These are phyloP conservation scores for Hetaerina titia DNA, from an alignment of 2,888 invertebrate genomes.

Conservation along the genomic window DNA sequence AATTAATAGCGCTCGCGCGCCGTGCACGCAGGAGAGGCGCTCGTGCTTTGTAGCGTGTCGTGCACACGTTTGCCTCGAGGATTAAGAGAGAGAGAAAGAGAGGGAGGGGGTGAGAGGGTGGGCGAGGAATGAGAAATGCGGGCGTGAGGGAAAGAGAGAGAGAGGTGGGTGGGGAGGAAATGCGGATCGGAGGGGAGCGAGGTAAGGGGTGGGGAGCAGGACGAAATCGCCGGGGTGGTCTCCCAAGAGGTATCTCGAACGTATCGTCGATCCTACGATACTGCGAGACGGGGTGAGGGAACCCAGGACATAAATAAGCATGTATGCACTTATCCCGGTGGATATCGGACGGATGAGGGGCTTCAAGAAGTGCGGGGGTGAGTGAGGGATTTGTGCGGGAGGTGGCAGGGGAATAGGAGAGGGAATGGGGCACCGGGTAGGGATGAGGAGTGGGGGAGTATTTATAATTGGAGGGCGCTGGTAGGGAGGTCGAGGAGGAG, in stretches of 20 bases:
- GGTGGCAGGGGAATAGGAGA: not conserved
- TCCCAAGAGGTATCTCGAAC: not conserved
- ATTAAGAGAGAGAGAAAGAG: not conserved
- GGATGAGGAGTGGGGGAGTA: not conserved
- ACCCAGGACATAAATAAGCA: not conserved
- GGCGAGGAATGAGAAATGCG: not conserved
- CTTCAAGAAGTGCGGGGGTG: not conserved
- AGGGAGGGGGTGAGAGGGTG: not conserved
- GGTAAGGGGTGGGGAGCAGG: not conserved
- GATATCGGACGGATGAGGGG: not conserved
- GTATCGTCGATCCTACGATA: conserved; percentile 24
- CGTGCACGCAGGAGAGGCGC: not conserved
- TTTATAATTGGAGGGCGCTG: not conserved
- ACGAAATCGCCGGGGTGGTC: not conserved
- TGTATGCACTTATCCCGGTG: not conserved
- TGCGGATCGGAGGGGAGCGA: not conserved
- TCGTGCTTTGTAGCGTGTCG: conserved; percentile 49
- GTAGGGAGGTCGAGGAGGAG: conserved; percentile 55
- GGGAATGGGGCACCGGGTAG: not conserved
- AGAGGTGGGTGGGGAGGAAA: not conserved
- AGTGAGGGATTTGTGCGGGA: not conserved
- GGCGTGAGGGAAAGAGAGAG: not conserved
- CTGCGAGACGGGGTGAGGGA: not conserved
- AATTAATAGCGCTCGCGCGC: conserved; percentile 47
- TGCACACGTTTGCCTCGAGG: conserved; percentile 3